These are phyloP conservation scores for Austrofundulus limnaeus DNA, from an alignment of 2,113 vertebrate genomes.

Conservation along the genomic window DNA sequence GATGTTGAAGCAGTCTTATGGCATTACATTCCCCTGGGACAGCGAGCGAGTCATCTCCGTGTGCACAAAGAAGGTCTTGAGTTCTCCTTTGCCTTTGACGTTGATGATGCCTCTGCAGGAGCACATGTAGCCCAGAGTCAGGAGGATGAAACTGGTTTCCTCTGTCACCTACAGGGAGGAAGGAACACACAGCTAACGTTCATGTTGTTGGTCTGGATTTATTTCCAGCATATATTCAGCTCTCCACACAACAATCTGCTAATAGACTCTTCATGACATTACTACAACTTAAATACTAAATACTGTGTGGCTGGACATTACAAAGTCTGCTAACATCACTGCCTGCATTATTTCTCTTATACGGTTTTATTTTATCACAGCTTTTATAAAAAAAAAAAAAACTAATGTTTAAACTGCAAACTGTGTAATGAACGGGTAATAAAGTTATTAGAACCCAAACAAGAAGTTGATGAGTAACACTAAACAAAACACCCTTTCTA, in stretches of 20 bases:
- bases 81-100: slow-evolving; percentile 96
- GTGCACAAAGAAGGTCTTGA: slow-evolving; percentile 96
- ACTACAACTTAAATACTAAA: not conserved
- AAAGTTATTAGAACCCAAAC: not conserved
- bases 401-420: too few species aligned
- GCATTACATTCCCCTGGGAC: slow-evolving; percentile 86
- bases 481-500: not conserved
- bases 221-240: slow-evolving; percentile 5
- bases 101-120: slow-evolving; percentile 96
- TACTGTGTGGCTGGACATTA: too few species aligned
- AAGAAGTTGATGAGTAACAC: not conserved
- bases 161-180: slow-evolving; percentile 83
- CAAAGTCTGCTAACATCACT: too few species aligned
- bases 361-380: not conserved
- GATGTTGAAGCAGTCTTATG: slow-evolving; percentile 46
- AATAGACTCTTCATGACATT: not conserved
- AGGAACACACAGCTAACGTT: slow-evolving; percentile 19
- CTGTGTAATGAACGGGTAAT: not conserved
- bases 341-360: not conserved
- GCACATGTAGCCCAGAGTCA: slow-evolving; percentile 91
- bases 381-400: too few species aligned
- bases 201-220: slow-evolving; percentile 19
- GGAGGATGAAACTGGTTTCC: slow-evolving; percentile 88
- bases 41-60: slow-evolving; percentile 94
- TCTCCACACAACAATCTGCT: slow-evolving; percentile 5